Evolutionary conservation across 2,888 invertebrate genomes (phyloP), one percentile per base, ranked within the genome.

Genomic region (Leptarthrus brevirostris): DNA sequence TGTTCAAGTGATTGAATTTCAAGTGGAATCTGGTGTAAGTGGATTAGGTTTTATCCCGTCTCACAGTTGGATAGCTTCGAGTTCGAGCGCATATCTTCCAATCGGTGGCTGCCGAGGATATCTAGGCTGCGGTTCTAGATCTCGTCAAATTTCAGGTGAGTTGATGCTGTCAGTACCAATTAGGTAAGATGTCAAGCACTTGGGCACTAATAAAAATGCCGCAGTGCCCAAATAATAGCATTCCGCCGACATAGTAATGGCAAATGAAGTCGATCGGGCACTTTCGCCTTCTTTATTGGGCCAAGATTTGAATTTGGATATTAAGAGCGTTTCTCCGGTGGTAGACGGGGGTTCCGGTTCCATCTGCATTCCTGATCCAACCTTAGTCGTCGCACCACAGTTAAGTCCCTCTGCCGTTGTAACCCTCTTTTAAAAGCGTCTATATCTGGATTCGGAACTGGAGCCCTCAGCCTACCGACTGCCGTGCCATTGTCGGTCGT

Each of bases 11-110:
- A 69, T 69, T 69, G 52, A 69, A 69, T 69, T 52, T 69, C 24
- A 52, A 69, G 69, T 69, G 69, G 20, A 69, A 52, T 69, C 52
- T 52, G 52, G 49, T 52, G 69, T 69, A 52, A 69, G 69, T 69
- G 69, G 52, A 52, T 69, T 69, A 69, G 22, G 26, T 54, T 8
- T 2, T 24, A 10, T 30, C 69, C 49, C 52, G 14, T 52, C 49
- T 26, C 34, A 69, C 69, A 16, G 69, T 69, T 69, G 69, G 69
- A 69, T 69, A 69, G 69, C 30, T 52, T 12, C 10, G 16, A 12
- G 14, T n/a, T 2, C 10, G 2, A 4, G 22, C 24, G n/a, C 24
- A 24, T 4, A n/a, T 1, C 64, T 5, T 64, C 36, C 10, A 6
- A 2, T 20, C 26, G 8, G 58, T 8, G 20, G n/a, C 58, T 18